Evolutionary conservation across 1,140 invertebrate species (phyloP), one percentile per base, ranked within the genome.

Genomic region (Diploscapter pachys): DNA sequence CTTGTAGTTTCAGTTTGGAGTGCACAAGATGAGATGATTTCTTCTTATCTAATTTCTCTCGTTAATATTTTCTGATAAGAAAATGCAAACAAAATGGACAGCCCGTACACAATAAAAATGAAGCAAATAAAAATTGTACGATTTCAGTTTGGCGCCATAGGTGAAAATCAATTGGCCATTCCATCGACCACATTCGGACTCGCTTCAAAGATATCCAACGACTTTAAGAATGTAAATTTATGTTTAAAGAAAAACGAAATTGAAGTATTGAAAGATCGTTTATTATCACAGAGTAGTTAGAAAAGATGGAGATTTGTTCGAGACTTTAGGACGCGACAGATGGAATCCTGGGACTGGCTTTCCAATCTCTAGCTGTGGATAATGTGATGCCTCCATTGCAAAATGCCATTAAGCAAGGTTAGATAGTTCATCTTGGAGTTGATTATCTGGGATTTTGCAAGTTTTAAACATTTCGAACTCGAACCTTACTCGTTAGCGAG

Each of bases 271-370:
- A 11, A 59, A 59, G 31, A 31, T 31, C 31, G 31, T 31, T 31
- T 31, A 31, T 31, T 31, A 31, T 31, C 31, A 31, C 31, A 31
- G 31, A 31, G 31, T 31, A 31, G 31, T 31, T 31, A 31, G 31
- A 31, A 31, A 31, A 1, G 31, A 31, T 31, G 31, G 57, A 59
- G 9, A 9, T 9, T 59, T 59, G 9, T 59, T 59, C 1, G 13
- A 59, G 9, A 51, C 11, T 68, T 68, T 55, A 68, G 59, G 68
- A 76, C 72, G 62, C 72, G 49, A 75, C 96, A 87, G 95, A 98
- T 87, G 31, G 95, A 95, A 95, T 96, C 81, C 89, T 96, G 48
- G 94, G 94, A 75, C 90, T 96, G 89, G 93, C 89, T 2, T 96
- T 94, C 86, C 88, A 89, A 76, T 90, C 89, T 53, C 98, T 98